These are phyloP conservation scores for Nomada lathburiana DNA, from an alignment of 2,888 invertebrate genomes.

Conservation along the genomic window DNA sequence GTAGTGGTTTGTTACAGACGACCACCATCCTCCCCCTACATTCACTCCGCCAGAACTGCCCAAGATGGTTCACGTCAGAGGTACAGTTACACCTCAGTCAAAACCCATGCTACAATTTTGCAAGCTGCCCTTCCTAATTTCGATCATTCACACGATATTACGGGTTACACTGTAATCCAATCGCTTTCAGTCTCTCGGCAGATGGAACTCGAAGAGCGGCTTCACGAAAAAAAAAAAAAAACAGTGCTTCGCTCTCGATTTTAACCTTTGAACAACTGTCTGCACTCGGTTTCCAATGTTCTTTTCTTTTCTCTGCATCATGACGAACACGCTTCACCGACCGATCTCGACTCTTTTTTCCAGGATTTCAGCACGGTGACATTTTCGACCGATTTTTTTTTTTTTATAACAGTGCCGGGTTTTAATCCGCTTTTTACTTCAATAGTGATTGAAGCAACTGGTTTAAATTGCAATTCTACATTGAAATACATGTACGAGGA, in stretches of 20 bases:
- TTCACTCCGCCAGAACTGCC: constrained; percentile 99
- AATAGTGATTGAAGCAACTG: neutral
- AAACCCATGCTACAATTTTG: constrained; percentile 82
- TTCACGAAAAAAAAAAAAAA: constrained; percentile 32
- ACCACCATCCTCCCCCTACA: constrained; percentile 98
- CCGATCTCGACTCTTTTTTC: neutral
- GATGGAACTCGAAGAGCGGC: constrained; percentile 41
- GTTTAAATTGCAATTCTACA: neutral
- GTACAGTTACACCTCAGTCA: constrained; percentile 86
- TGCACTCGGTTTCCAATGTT: constrained; percentile 30
- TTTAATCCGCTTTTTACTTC: neutral
- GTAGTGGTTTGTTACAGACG: constrained; percentile 92
- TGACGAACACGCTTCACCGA: constrained; percentile 29
- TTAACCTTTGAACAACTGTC: constrained; percentile 24
- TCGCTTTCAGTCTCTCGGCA: constrained; percentile 45
- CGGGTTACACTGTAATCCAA: constrained; percentile 39
- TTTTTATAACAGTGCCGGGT: constrained; percentile 25
- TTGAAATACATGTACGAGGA: neutral
- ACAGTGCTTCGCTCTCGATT: constrained; percentile 51
- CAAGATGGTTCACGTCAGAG: constrained; percentile 99
- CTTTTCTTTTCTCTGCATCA: constrained; percentile 26
- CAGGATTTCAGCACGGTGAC: neutral
- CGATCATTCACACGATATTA: constrained; percentile 56
- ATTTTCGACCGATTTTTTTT: neutral
- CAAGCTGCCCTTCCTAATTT: constrained; percentile 78